These are phyloP conservation scores for Pseudolaguvia tuberculata DNA, from an alignment of 2,113 vertebrate species.

Conservation along the genomic window DNA sequence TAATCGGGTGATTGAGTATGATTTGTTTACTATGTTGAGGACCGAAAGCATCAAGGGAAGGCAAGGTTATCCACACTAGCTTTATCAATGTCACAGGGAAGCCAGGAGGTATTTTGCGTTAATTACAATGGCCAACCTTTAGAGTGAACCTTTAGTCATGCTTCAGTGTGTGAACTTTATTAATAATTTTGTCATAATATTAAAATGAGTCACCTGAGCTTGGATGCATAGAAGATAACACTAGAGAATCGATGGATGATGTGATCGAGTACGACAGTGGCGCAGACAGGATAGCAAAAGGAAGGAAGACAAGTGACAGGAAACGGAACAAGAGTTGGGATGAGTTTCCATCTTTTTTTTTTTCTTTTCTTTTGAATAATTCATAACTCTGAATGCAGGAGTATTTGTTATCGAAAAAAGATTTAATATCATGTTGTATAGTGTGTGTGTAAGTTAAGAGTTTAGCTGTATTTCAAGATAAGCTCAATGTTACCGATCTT, in stretches of 20 bases:
- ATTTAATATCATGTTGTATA: not conserved
- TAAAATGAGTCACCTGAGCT: not conserved
- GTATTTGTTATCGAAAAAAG: not conserved
- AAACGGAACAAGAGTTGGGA: not conserved
- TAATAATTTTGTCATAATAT: not conserved
- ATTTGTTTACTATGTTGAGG: not conserved
- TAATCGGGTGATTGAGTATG: slow-evolving; percentile 10
- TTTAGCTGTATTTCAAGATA: not conserved
- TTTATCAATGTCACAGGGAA: slow-evolving; percentile 5
- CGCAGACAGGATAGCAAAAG: not conserved
- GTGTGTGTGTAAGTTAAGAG: not conserved
- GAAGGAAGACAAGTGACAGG: slow-evolving; percentile 7
- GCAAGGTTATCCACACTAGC: slow-evolving; percentile 7
- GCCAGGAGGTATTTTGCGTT: slow-evolving; percentile 14
- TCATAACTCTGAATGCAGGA: slow-evolving; percentile 34
- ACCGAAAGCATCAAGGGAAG: not conserved
- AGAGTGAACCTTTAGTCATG: not conserved
- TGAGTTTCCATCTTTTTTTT: slow-evolving; percentile 9
- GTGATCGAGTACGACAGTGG: not conserved
- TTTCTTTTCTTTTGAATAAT: slow-evolving; percentile 49
- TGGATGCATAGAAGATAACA: not conserved
- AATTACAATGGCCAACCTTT: slow-evolving; percentile 18
- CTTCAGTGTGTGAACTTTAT: not conserved
- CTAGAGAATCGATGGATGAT: not conserved
- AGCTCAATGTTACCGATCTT: not conserved